Base-by-base conservation (phyloP, 2,888 invertebrate species). In the Chironomus riparius region DNA sequence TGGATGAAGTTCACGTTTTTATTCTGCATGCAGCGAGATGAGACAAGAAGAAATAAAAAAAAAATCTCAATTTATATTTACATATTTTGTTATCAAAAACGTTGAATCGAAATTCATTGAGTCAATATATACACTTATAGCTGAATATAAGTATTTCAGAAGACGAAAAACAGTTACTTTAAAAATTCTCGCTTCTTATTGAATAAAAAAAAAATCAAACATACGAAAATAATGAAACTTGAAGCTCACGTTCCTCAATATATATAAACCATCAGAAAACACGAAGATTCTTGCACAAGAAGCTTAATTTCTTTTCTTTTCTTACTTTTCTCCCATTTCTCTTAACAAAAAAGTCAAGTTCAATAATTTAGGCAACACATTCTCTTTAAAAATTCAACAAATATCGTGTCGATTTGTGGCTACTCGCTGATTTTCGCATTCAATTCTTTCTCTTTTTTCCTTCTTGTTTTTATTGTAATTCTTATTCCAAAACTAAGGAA, bases 31-130 rank as follows among this genome's bases (percentile, higher is more conserved):
- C 56, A 56, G 50, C 4, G 50, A 5, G 5, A 28, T 15, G 50
- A 50, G 50, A 13, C 4, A 21, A 22, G 62, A 21, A 62, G 24
- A 24, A 62, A n/a, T n/a, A n/a, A n/a, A n/a, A 65, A 13, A 24
- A 65, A 65, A 13, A 24, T 21, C 21, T 65, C 24, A 65, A 24
- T 65, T 65, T 65, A 56, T 56, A 65, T 65, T 65, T 65, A 65
- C 65, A 65, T 65, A 24, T 21, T 21, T 65, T 24, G 65, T 65
- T 65, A 65, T 65, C 65, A 65, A 65, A 65, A 65, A 65, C 65
- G 24, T 65, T 65, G 65, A 65, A 65, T 65, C 65, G 65, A 65
- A 65, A 65, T 65, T 65, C 22, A 65, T 21, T 24, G 65, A 65
- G 65, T 65, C 65, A 65, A 65, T 65, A 24, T 65, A 62, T 6